These are phyloP conservation scores for Otocyon megalotis DNA, from an alignment of 2,113 vertebrate genomes.

Conservation along the genomic window DNA sequence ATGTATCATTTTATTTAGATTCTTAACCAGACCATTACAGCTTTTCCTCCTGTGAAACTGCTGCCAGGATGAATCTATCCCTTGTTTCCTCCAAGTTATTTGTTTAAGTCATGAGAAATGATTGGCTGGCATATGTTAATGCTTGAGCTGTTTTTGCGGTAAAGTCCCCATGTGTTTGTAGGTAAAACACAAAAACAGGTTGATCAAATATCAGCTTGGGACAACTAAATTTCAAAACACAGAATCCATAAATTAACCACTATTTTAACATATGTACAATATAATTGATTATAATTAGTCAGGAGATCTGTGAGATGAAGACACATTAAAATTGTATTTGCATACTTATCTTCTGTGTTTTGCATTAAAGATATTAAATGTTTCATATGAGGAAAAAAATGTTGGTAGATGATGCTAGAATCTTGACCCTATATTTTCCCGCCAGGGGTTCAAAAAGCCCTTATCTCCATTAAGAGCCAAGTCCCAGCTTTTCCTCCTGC, in stretches of 20 bases:
- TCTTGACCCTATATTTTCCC: not conserved
- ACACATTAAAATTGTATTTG: conserved; percentile 52
- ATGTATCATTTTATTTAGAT: conserved; percentile 68
- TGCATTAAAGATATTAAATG: not conserved
- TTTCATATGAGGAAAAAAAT: not conserved
- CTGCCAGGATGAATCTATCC: conserved; percentile 7
- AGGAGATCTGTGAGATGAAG: conserved; percentile 67
- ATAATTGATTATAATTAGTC: conserved; percentile 62
- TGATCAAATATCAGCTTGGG: conserved; percentile 73
- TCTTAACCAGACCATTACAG: conserved; percentile 57
- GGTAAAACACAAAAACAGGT: conserved; percentile 65
- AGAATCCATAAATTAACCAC: conserved; percentile 76
- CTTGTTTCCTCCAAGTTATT: conserved; percentile 56
- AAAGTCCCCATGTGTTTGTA: conserved; percentile 38
- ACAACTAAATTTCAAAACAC: conserved; percentile 82
- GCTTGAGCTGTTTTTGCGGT: conserved; percentile 49
- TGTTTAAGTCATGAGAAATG: conserved; percentile 31
- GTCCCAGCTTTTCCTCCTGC: not conserved
- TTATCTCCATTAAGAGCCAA: not conserved
- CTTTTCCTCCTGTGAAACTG: conserved; percentile 38
- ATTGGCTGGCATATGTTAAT: conserved; percentile 50
- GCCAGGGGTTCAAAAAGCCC: not conserved
- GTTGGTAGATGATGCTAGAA: not conserved
- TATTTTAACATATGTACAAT: conserved; percentile 53
- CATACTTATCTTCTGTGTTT: conserved; percentile 37